Evolutionary conservation across 2,113 vertebrate species (phyloP).

Genomic region (Agelaius phoeniceus): DNA sequence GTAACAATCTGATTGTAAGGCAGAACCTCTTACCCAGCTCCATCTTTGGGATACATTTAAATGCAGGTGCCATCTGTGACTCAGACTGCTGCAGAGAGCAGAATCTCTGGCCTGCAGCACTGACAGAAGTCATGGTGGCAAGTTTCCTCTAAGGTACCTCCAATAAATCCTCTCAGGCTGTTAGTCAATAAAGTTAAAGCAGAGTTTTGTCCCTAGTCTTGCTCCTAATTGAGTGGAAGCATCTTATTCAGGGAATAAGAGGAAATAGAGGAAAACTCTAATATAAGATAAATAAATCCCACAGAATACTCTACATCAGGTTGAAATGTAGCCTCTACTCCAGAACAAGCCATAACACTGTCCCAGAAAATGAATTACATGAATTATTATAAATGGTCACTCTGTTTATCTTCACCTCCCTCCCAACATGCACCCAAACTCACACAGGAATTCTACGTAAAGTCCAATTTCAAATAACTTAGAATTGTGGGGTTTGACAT

Average conservation of each 20-base stretch:
- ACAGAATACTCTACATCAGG: neutral
- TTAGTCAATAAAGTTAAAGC: neutral
- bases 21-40: neutral
- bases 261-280: neutral
- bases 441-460: neutral
- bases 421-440: neutral
- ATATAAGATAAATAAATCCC: neutral
- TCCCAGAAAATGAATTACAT: neutral
- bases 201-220: neutral
- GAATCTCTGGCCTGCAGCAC: neutral
- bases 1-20: neutral
- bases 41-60: neutral
- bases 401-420: neutral
- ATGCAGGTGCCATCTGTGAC: neutral
- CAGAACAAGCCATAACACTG: neutral
- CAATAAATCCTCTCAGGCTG: neutral
- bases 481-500: neutral
- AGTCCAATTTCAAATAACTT: neutral
- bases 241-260: neutral
- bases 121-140: neutral
- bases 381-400: neutral
- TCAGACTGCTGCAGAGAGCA: neutral
- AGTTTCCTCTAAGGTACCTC: neutral
- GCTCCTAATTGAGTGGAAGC: neutral
- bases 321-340: neutral